phyloP scores from a whole-genome alignment of 2,797 vertebrate genomes.

The Rhincodon typus region DNA sequence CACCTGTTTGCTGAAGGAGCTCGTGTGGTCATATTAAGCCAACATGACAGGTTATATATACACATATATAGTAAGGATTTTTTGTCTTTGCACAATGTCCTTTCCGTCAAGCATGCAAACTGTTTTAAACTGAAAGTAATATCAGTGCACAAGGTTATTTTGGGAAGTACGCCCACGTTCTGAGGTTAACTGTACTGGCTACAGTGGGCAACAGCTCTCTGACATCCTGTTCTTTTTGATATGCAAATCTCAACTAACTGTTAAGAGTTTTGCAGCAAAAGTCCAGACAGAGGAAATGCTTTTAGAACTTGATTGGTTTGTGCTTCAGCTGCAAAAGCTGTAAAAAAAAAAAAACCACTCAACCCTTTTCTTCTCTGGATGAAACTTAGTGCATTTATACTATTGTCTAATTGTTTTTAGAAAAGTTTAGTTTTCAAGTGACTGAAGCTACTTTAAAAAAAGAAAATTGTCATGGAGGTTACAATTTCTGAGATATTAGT shows the following conservation, averaged over 20 bases:
- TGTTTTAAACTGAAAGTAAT: neutral
- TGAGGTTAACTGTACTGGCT: slow-evolving; percentile 32
- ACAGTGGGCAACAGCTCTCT: neutral
- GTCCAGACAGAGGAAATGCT: slow-evolving; percentile 52
- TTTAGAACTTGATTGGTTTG: slow-evolving; percentile 39
- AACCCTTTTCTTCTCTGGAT: neutral
- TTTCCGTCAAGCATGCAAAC: neutral
- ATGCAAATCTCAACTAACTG: slow-evolving; percentile 28
- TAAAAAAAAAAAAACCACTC: neutral
- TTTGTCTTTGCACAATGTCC: neutral
- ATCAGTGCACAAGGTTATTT: neutral
- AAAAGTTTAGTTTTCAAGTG: neutral
- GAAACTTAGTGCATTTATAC: neutral
- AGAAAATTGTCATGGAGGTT: neutral
- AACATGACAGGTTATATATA: neutral
- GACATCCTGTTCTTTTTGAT: slow-evolving; percentile 44
- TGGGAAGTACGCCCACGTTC: slow-evolving; percentile 18
- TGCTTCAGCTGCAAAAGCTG: neutral
- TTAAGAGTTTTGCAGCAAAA: slow-evolving; percentile 34
- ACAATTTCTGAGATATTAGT: neutral
- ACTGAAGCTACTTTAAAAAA: neutral
- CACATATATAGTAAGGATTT: neutral
- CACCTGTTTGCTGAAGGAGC: neutral
- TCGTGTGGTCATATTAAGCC: neutral
- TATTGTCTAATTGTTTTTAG: neutral